A percentile compares a stretch with the other conserved stretches of the same genome.
These are phyloP conservation scores for Cheilosia vulpina DNA, from an alignment of 2,888 invertebrate species.

Conservation along the genomic window DNA sequence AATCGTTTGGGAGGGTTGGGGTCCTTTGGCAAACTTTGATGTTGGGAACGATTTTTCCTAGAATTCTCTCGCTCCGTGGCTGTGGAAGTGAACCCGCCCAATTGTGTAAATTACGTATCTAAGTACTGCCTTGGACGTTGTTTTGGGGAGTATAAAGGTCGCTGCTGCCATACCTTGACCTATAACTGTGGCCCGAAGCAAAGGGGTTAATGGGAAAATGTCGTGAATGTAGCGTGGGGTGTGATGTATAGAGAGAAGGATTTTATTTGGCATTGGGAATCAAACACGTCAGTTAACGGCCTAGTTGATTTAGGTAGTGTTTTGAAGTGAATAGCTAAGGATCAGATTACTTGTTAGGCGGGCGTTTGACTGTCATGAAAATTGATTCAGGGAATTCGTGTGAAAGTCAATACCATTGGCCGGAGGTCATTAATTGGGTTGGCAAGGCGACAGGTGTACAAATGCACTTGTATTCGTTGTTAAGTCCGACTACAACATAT, in stretches of 20 bases:
- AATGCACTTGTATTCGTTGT: too few relatives aligned
- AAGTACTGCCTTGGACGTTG: background rate
- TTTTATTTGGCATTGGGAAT: background rate
- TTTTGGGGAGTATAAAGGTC: slow-evolving; percentile 5
- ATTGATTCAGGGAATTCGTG: too few relatives aligned
- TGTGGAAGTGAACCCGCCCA: too few relatives aligned
- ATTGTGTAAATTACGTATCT: slow-evolving; percentile 24
- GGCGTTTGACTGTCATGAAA: too few relatives aligned
- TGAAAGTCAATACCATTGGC: too few relatives aligned
- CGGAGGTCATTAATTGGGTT: too few relatives aligned
- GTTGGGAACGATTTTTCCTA: slow-evolving; percentile 24
- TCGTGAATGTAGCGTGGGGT: background rate
- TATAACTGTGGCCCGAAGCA: background rate
- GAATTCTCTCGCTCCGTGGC: background rate
- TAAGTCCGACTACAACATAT: too few relatives aligned
- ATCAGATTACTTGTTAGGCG: too few relatives aligned
- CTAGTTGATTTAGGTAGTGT: too few relatives aligned
- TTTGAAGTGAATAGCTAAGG: too few relatives aligned
- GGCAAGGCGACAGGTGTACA: too few relatives aligned
- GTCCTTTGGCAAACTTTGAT: slow-evolving; percentile 20
- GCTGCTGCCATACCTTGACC: slow-evolving; percentile 30
- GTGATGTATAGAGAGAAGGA: background rate
- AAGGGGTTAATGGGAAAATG: slow-evolving; percentile 14
- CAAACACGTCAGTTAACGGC: too few relatives aligned
- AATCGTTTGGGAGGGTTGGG: slow-evolving; percentile 3